Evolutionary conservation across 2,888 invertebrate genomes (phyloP), one percentile per base, ranked within the genome.

Genomic region (Ophraella communa): DNA sequence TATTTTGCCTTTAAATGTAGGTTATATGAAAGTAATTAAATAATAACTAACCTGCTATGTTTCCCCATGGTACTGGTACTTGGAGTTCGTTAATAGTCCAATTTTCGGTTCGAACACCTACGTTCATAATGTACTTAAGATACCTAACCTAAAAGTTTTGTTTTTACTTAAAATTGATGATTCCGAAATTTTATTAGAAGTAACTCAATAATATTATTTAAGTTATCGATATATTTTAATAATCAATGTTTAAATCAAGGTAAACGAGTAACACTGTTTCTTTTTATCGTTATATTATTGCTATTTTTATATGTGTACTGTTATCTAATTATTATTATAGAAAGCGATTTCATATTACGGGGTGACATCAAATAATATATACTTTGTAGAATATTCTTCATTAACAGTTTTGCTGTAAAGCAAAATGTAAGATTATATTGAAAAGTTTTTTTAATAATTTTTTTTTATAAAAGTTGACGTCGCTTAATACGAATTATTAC

Each of bases 51-150:
- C 69, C 64, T 53, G 66, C 60, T 27, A 69, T 66, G 52, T 66
- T 54, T 17, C 69, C 69, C 69, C 69, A 69, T 27, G 69, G 64
- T 21, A 66, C 65, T 18, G 69, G 64, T 21, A 69, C 35, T 24
- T 64, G 52, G 47, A 69, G 60, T 61, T 69, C 69, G n/a, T 59
- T 49, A 5, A 66, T 59, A 30, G 17, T 8, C 35, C 20, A 35
- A n/a, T n/a, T 53, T 7, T 35, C n/a, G 0, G 18, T 33, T 18
- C 20, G 14, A 27, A 27, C 10, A 30, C 8, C 17, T 39, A 5
- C 39, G 17, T 39, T 39, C 17, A 39, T 30, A 11, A 17, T 35
- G 35, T 14, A 35, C n/a, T 35, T 35, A n/a, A 4, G n/a, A n/a
- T 35, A n/a, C 35, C 39, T 39, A 39, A n/a, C 4, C n/a, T n/a